Base-by-base conservation (phyloP, 92 coral and sea anemone genomes). In the Heteractis magnifica region DNA sequence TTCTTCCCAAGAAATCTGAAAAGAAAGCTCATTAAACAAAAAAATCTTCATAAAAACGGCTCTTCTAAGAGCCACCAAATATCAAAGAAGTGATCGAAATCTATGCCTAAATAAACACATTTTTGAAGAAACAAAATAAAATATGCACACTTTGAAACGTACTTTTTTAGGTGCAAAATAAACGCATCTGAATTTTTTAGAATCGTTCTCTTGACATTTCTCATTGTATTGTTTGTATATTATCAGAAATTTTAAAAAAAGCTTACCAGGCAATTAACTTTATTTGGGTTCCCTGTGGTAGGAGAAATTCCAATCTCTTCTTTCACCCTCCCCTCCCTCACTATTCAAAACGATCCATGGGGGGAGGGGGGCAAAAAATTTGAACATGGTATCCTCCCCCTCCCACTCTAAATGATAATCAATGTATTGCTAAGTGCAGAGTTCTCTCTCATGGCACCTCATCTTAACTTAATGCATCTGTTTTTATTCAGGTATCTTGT, bases 401-500 rank as follows among this genome's bases (percentile, higher is more conserved):
- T 26, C 26, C 26, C 26, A 26, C 26, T 26, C 26, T 26, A 26
- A 26, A 26, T 26, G 26, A 26, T 26, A 1, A 26, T 26, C 26
- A 26, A 26, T 26, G 26, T 26, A 26, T 26, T 26, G 26, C 26
- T 26, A 26, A 26, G 26, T 26, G 26, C 1, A 34, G 44, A 34
- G 44, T 34, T 34, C 44, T 34, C 44, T 34, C 44, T 34, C 44
- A 34, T 2, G 3, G 44, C 2, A 34, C 44, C 3, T 34, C 44
- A 34, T 34, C 44, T 0, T 0, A 34, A 34, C 44, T 34, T 34
- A 34, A 2, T 34, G 44, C 44, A 0, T 34, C 0, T 80, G 6
- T 58, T 23, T 71, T n/a, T 51, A 48, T 23, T 23, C 72, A 97
- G 99, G 96, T 97, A 79, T 91, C 98, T 16, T 92, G 93, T 74